Conservation (phyloP, 2,113 vertebrate genomes). For the Bujurquina vittata region DNA sequence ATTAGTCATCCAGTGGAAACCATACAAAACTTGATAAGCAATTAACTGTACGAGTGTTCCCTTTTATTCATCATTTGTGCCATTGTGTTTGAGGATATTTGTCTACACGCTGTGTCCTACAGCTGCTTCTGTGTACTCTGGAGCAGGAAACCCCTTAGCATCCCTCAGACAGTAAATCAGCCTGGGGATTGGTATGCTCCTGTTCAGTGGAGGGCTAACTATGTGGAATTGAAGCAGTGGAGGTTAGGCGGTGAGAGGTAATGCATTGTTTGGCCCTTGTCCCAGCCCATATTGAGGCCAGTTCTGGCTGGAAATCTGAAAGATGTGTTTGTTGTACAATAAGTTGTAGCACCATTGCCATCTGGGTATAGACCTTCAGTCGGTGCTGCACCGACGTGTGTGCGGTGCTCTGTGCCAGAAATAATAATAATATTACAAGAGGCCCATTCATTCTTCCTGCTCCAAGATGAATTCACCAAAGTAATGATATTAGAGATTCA, state of each 20-base stretch:
- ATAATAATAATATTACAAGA: conserved; percentile 85
- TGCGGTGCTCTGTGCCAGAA: conserved; percentile 75
- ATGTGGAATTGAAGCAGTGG: conserved; percentile 52
- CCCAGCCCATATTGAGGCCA: conserved; percentile 63
- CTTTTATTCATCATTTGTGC: conserved; percentile 9
- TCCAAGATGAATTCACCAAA: conserved; percentile 75
- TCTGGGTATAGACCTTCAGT: conserved; percentile 82
- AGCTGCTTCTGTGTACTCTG: conserved; percentile 33
- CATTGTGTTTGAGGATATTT: conserved; percentile 17
- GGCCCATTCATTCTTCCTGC: conserved; percentile 75
- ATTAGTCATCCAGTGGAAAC: conserved; percentile 61
- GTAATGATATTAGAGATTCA: conserved; percentile 78
- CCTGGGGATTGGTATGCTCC: conserved; percentile 58
- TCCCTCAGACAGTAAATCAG: conserved; percentile 66
- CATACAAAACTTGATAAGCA: conserved; percentile 64
- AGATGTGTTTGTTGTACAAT: conserved; percentile 82
- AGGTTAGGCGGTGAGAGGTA: conserved; percentile 72
- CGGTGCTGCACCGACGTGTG: conserved; percentile 73
- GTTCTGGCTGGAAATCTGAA: conserved; percentile 62
- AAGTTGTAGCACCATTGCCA: conserved; percentile 76
- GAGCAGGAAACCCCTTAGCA: conserved; percentile 37
- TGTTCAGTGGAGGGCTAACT: conserved; percentile 54
- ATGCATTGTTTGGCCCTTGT: conserved; percentile 71
- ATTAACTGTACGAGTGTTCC: conserved; percentile 36
- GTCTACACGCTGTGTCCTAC: conserved; percentile 13